A percentile compares a stretch with the other conserved stretches of the same genome.
Evolutionary conservation across 2,888 invertebrate species (phyloP).

Genomic region (Scaptomyza reducta): DNA sequence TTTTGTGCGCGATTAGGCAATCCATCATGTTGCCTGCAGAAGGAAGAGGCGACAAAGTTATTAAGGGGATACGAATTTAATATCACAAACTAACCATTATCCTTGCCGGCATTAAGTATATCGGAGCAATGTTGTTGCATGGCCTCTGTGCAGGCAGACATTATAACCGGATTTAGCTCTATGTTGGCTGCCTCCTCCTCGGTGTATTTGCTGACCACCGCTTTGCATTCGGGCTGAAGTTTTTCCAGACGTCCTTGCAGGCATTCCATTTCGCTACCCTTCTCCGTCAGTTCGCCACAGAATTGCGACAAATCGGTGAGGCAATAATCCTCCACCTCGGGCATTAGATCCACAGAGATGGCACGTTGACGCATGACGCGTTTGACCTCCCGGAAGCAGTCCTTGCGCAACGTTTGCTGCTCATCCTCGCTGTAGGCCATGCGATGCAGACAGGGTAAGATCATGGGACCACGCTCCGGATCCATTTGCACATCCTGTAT

Average conservation of each 20-base stretch:
- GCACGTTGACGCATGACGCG: conserved; percentile 97
- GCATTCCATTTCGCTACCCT: conserved; percentile 96
- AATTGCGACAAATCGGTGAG: conserved; percentile 92
- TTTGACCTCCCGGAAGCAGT: conserved; percentile 89
- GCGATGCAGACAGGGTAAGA: conserved; percentile 95
- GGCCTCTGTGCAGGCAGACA: conserved; percentile 91
- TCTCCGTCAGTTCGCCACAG: conserved; percentile 93
- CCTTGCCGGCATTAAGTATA: conserved; percentile 88
- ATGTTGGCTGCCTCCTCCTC: conserved; percentile 95
- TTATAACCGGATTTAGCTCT: conserved; percentile 94
- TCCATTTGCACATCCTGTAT: conserved; percentile 86
- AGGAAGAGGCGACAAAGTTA: neutral
- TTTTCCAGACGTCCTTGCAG: conserved; percentile 93
- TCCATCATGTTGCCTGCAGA: conserved; percentile 92
- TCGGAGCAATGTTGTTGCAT: conserved; percentile 91
- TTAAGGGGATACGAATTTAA: too few species aligned
- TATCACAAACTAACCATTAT: conserved; percentile 86
- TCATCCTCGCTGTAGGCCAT: conserved; percentile 86
- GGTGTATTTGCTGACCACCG: conserved; percentile 92
- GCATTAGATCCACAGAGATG: conserved; percentile 95
- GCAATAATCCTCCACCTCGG: conserved; percentile 96
- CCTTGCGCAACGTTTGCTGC: conserved; percentile 86
- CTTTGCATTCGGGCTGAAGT: conserved; percentile 88
- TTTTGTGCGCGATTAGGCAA: conserved; percentile 96
- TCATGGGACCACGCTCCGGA: conserved; percentile 92